These are phyloP conservation scores for Mamestra brassicae DNA, from an alignment of 2,888 invertebrate genomes.

Conservation along the genomic window DNA sequence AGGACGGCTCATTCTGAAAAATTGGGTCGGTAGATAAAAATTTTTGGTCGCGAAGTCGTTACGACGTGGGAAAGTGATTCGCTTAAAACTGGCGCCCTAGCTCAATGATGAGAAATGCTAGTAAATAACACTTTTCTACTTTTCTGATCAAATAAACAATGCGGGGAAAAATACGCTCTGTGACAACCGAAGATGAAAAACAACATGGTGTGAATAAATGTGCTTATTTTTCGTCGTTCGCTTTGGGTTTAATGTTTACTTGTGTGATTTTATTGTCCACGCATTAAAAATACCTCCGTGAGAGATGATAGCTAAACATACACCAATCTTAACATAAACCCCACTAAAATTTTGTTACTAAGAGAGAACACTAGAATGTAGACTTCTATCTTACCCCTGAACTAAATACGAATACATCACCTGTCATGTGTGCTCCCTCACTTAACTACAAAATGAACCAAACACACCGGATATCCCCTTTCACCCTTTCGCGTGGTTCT, in stretches of 20 bases:
- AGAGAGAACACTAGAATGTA: not conserved
- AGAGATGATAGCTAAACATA: too few species aligned
- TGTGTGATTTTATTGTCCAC: not conserved
- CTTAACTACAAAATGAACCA: conserved; percentile 60
- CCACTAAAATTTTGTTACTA: not conserved
- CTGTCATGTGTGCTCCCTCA: conserved; percentile 60
- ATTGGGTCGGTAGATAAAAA: conserved; percentile 56
- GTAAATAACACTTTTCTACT: conserved; percentile 27
- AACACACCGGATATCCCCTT: conserved; percentile 60
- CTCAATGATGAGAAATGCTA: not conserved
- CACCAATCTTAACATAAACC: not conserved
- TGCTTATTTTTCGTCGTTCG: not conserved
- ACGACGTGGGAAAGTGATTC: conserved; percentile 8
- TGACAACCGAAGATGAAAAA: not conserved
- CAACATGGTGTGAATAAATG: conserved; percentile 1
- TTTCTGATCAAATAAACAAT: conserved; percentile 33
- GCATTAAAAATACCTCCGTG: too few species aligned
- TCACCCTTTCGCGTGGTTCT: conserved; percentile 63
- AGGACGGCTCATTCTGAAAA: conserved; percentile 51
- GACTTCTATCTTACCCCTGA: not conserved
- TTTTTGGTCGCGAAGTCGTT: conserved; percentile 18
- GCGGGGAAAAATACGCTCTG: conserved; percentile 5
- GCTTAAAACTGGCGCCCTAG: conserved; percentile 12
- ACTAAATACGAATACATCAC: conserved; percentile 51
- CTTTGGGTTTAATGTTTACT: not conserved